phyloP scores from a whole-genome alignment of 2,888 invertebrate genomes.

The Apodemia duryi region DNA sequence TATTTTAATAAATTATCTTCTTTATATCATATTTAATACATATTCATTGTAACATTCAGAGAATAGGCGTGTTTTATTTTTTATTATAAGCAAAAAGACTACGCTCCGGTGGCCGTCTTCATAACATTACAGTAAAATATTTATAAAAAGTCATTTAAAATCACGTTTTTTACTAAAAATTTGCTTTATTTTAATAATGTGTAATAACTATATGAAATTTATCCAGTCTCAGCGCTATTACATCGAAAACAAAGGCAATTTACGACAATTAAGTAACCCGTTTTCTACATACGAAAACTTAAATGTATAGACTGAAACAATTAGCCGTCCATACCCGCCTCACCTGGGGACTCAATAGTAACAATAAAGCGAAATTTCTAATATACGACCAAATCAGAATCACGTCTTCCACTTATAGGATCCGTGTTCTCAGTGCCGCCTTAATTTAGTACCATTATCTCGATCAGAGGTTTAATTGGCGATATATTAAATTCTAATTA shows the following conservation, averaged over 20 bases:
- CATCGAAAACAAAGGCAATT: slow-evolving; percentile 23
- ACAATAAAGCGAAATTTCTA: slow-evolving; percentile 38
- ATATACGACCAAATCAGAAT: slow-evolving; percentile 35
- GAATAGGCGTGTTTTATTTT: no score
- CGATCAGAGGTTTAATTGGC: slow-evolving; percentile 72
- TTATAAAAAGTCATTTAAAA: background rate
- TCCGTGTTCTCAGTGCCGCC: slow-evolving; percentile 35
- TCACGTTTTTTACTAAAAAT: background rate
- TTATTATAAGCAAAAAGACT: no score
- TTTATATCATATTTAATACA: no score
- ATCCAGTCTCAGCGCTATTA: slow-evolving; percentile 1
- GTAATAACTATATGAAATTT: background rate
- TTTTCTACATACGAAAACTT: slow-evolving; percentile 29
- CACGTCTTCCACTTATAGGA: slow-evolving; percentile 24
- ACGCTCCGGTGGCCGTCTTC: background rate
- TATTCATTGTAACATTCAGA: no score
- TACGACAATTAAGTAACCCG: slow-evolving; percentile 21
- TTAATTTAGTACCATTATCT: slow-evolving; percentile 49
- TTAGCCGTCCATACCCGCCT: slow-evolving; percentile 41
- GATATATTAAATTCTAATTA: slow-evolving; percentile 78
- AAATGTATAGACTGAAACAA: slow-evolving; percentile 39
- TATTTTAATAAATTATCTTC: no score
- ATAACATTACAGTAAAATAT: background rate
- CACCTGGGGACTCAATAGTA: slow-evolving; percentile 43
- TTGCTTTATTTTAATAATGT: background rate